Evolutionary conservation across 2,113 vertebrate species (phyloP).

Genomic region (Scophthalmus maximus): DNA sequence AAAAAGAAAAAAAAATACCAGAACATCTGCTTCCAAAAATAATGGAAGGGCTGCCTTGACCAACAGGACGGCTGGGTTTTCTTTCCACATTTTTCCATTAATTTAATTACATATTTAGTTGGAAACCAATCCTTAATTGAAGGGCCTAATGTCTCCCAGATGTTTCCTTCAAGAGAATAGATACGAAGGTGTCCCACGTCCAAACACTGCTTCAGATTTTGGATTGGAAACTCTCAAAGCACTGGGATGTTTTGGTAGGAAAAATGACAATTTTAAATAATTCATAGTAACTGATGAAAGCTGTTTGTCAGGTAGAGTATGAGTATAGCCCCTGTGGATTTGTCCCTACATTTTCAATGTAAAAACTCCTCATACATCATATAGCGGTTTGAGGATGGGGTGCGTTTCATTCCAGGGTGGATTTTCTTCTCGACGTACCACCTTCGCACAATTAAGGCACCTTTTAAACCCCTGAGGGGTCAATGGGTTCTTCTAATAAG

Average conservation of each 20-base stretch:
- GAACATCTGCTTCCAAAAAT: not conserved
- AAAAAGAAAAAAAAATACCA: not conserved
- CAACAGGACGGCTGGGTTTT: not conserved
- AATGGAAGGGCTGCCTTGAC: not conserved
- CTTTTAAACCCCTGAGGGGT: slow-evolving; percentile 82
- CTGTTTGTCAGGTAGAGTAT: no score
- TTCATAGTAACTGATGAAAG: no score
- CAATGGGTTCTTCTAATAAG: slow-evolving; percentile 86
- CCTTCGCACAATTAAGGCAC: slow-evolving; percentile 84
- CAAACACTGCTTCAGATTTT: not conserved
- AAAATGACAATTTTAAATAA: slow-evolving; percentile 9
- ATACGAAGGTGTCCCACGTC: slow-evolving; percentile 6
- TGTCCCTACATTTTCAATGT: not conserved
- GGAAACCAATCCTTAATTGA: not conserved
- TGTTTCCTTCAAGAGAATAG: slow-evolving; percentile 1
- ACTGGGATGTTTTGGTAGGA: slow-evolving; percentile 13
- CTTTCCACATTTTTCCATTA: slow-evolving; percentile 6
- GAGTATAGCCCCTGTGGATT: not conserved
- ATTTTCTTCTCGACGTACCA: slow-evolving; percentile 68
- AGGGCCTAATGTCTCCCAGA: slow-evolving; percentile 7
- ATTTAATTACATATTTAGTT: slow-evolving; percentile 1
- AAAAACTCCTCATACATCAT: slow-evolving; percentile 2
- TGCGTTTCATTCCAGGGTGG: slow-evolving; percentile 56
- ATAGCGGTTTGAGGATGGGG: slow-evolving; percentile 22
- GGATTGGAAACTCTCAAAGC: not conserved